Base-by-base conservation (phyloP, 2,888 invertebrate genomes). In the Auanema freiburgensis region DNA sequence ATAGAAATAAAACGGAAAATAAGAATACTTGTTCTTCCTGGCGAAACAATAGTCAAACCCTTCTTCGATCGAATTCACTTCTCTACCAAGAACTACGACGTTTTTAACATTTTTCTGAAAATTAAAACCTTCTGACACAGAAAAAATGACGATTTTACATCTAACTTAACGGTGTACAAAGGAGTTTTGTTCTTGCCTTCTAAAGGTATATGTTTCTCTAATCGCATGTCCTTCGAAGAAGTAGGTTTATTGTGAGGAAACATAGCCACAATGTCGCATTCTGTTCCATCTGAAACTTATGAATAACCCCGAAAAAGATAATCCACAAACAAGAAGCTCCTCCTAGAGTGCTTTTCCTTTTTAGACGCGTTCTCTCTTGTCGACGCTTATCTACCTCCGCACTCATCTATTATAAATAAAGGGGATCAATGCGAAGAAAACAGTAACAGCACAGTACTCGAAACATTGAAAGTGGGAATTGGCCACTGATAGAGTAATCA, bases 41-140 rank as follows among this genome's bases (percentile, higher is more conserved):
- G 71, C 76, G 0, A 76, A 55, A 2, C 61, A 74, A 42, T 72
- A 76, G 53, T 76, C 74, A 58, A 64, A 72, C 42, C 72, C 76
- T n/a, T 69, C 71, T 3, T 64, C 56, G 1, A 67, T 25, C 49
- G 63, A 63, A 21, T 59, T 56, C 16, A 69, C 65, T 21, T 76
- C 73, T 18, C 51, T 63, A 14, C 75, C 75, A n/a, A 75, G 49
- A 52, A 71, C 67, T 10, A 69, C 57, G 11, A 73, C 63, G 40
- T 65, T 60, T 14, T 70, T 66, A 50, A 46, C 57, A 25, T 25
- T 33, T 54, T 54, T 18, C 21, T 54, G 25, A 18, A 54, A 54
- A 33, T 14, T 21, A 23, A 42, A 42, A 40, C n/a, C 5, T 8
- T 18, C 18, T 44, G 25, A 14, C n/a, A 1, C 1, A 52, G 6